These are phyloP conservation scores for Parascotia fuliginaria DNA, from an alignment of 2,888 invertebrate genomes.

Conservation along the genomic window DNA sequence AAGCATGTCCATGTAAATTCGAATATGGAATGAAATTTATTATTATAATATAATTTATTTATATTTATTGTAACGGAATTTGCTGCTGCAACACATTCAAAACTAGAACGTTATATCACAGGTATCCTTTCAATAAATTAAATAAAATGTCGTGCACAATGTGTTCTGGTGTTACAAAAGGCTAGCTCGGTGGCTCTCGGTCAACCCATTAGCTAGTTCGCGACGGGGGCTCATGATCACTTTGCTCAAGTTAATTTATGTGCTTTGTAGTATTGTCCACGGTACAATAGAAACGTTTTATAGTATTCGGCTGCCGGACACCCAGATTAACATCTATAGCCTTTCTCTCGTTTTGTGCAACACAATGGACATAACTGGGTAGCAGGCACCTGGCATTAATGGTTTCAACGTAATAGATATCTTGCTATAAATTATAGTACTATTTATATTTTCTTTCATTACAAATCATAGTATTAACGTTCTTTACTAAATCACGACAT, in stretches of 20 bases:
- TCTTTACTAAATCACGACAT: no score
- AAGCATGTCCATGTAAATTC: no score
- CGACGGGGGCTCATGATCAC: constrained; percentile 83
- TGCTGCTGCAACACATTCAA: neutral
- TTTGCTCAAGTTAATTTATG: constrained; percentile 84
- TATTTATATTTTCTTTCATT: neutral
- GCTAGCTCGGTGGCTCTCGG: constrained; percentile 47
- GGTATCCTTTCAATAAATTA: constrained; percentile 47
- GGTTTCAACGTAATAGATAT: constrained; percentile 59
- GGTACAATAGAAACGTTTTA: constrained; percentile 75
- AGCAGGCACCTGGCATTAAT: constrained; percentile 79
- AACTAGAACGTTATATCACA: constrained; percentile 9
- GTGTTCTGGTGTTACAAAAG: constrained; percentile 37
- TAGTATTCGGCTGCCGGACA: constrained; percentile 81
- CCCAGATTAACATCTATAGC: constrained; percentile 83
- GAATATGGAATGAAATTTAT: no score
- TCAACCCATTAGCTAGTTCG: constrained; percentile 80
- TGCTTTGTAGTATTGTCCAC: constrained; percentile 80
- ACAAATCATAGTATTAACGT: no score
- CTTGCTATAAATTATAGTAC: constrained; percentile 42
- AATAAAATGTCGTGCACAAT: constrained; percentile 45
- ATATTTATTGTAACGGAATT: no score
- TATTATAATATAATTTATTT: no score
- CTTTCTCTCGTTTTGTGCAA: constrained; percentile 84
- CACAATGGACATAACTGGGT: constrained; percentile 69